Evolutionary conservation across 2,888 invertebrate genomes (phyloP).

Genomic region (Phasia obesa): DNA sequence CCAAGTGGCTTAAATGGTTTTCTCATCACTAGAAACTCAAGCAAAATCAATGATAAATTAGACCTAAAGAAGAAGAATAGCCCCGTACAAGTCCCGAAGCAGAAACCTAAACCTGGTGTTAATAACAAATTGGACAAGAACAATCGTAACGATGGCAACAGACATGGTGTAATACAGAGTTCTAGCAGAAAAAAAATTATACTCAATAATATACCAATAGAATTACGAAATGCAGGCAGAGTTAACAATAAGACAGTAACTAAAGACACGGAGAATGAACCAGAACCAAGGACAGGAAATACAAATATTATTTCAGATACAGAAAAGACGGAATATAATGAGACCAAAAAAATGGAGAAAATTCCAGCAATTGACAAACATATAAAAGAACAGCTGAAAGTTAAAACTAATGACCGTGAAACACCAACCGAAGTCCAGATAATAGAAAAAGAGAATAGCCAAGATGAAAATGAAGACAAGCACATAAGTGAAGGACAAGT

Average conservation of each 20-base stretch:
- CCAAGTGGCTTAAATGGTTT: conserved; percentile 76
- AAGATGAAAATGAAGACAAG: conserved; percentile 6
- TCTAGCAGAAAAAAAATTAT: conserved; percentile 77
- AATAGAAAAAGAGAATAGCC: background rate
- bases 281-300: conserved; percentile 61
- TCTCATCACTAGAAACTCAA: conserved; percentile 75
- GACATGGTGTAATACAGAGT: conserved; percentile 71
- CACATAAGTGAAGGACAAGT: too few species aligned
- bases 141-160: conserved; percentile 66
- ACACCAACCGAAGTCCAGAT: background rate
- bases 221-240: conserved; percentile 75
- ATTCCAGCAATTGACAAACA: conserved; percentile 34
- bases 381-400: background rate
- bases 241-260: conserved; percentile 14
- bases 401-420: background rate
- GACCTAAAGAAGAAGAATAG: conserved; percentile 83
- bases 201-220: conserved; percentile 80
- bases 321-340: background rate
- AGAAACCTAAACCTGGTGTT: conserved; percentile 74
- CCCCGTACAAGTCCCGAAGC: conserved; percentile 78
- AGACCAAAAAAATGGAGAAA: conserved; percentile 3
- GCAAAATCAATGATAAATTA: conserved; percentile 85
- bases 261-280: conserved; percentile 12
- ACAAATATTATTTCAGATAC: background rate
- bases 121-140: conserved; percentile 79